Evolutionary conservation across 2,113 vertebrate species (phyloP).

Genomic region (Pipa parva): DNA sequence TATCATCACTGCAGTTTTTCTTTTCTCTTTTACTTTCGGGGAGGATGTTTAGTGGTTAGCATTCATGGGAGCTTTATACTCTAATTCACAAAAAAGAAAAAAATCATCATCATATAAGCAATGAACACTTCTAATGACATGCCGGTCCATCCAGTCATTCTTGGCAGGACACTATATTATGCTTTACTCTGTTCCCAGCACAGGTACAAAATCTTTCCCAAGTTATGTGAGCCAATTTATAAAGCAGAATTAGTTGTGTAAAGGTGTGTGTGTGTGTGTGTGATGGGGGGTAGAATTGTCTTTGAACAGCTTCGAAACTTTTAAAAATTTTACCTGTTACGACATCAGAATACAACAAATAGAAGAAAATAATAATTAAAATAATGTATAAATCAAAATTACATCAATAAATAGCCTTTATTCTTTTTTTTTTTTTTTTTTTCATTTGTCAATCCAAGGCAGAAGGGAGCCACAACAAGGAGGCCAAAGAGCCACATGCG

Average conservation of each 20-base stretch:
- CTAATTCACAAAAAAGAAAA: slow-evolving; percentile 1
- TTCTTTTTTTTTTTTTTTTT: too few species aligned
- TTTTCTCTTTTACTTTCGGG: slow-evolving; percentile 20
- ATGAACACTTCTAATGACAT: slow-evolving; percentile 20
- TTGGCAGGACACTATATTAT: slow-evolving; percentile 11
- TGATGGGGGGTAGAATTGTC: background rate
- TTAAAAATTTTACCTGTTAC: too few species aligned
- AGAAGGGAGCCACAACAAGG: too few species aligned
- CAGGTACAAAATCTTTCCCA: slow-evolving; percentile 18
- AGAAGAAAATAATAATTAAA: background rate
- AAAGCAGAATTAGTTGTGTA: background rate
- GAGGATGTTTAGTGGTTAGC: slow-evolving; percentile 23
- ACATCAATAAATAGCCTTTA: too few species aligned
- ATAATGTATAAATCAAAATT: too few species aligned
- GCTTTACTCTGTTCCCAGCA: slow-evolving; percentile 2
- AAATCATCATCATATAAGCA: slow-evolving; percentile 15
- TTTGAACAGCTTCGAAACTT: too few species aligned
- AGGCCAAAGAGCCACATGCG: too few species aligned
- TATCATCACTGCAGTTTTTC: slow-evolving; percentile 25
- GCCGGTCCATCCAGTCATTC: slow-evolving; percentile 11
- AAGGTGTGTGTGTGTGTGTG: too few species aligned
- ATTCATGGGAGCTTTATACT: slow-evolving; percentile 29
- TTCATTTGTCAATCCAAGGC: too few species aligned
- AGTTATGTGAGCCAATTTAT: background rate
- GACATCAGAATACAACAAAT: too few species aligned